phyloP scores from a whole-genome alignment of 2,797 vertebrate species.

The Poecilia wingei region DNA sequence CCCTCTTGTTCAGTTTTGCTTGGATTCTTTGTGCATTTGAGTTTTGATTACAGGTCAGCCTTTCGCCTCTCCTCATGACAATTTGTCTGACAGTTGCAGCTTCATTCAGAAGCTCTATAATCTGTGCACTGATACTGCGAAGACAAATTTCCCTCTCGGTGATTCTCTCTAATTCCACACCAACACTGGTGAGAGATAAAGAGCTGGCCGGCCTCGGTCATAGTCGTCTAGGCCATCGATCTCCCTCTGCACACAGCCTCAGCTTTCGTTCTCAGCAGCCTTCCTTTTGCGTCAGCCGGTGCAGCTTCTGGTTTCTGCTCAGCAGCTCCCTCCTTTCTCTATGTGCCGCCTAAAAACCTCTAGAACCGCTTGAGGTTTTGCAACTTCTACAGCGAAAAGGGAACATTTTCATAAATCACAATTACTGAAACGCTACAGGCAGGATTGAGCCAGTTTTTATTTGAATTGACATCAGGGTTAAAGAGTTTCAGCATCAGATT shows the following conservation, averaged over 20 bases:
- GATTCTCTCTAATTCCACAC: slow-evolving; percentile 23
- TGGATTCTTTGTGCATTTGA: neutral
- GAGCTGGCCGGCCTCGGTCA: slow-evolving; percentile 20
- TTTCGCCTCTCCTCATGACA: neutral
- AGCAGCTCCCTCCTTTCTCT: slow-evolving; percentile 35
- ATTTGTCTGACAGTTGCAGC: neutral
- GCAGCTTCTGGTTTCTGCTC: slow-evolving; percentile 42
- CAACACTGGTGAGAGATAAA: slow-evolving; percentile 36
- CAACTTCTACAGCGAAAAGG: neutral
- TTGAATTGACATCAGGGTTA: neutral
- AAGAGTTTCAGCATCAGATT: slow-evolving; percentile 30
- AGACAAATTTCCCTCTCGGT: slow-evolving; percentile 16
- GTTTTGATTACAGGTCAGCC: neutral
- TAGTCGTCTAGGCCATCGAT: slow-evolving; percentile 37
- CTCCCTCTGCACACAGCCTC: slow-evolving; percentile 25
- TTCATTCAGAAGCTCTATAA: slow-evolving; percentile 7
- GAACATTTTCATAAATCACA: neutral
- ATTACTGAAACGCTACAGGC: neutral
- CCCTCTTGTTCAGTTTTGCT: neutral
- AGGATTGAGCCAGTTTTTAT: neutral
- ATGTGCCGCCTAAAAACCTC: neutral
- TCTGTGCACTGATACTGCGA: slow-evolving; percentile 13
- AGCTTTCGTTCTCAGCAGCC: slow-evolving; percentile 37
- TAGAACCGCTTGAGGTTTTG: neutral
- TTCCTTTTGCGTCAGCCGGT: slow-evolving; percentile 42